These are phyloP conservation scores for Silurus asotus DNA, from an alignment of 2,113 vertebrate genomes.

Conservation along the genomic window DNA sequence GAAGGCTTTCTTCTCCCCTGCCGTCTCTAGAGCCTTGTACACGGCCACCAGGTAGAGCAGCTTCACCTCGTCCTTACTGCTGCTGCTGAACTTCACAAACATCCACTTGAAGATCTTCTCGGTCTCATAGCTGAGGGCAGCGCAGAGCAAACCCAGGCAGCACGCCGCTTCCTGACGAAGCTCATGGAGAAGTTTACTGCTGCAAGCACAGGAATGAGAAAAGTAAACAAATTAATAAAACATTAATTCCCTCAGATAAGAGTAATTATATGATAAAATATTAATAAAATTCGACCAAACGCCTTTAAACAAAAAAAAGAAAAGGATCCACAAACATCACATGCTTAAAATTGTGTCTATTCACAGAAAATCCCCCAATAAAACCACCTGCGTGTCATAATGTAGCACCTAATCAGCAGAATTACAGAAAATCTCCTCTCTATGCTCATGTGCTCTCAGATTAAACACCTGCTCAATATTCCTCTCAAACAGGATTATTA, in stretches of 20 bases:
- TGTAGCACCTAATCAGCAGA: not conserved
- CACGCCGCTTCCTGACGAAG: constrained; percentile 94
- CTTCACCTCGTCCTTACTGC: constrained; percentile 94
- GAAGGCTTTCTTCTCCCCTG: constrained; percentile 97
- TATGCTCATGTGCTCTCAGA: not conserved
- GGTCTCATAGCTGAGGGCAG: constrained; percentile 92
- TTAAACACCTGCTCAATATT: not conserved
- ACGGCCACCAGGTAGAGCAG: constrained; percentile 91
- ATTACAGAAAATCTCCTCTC: not conserved
- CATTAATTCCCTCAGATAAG: too few relatives aligned
- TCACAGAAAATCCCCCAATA: not conserved
- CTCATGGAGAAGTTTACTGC: constrained; percentile 98
- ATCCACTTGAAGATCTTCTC: constrained; percentile 99
- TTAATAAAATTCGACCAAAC: too few relatives aligned
- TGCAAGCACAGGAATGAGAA: constrained; percentile 56
- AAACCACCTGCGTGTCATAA: not conserved
- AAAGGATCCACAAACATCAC: too few relatives aligned
- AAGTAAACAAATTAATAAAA: too few relatives aligned
- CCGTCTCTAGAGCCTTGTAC: constrained; percentile 92
- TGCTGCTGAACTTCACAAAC: constrained; percentile 91
- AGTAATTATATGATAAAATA: too few relatives aligned
- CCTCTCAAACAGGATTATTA: not conserved
- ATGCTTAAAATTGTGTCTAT: too few relatives aligned
- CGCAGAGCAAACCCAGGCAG: constrained; percentile 93
- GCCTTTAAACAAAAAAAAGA: too few relatives aligned